Conservation (phyloP, 2,888 invertebrate genomes). For the Alentia gelatinosa region DNA sequence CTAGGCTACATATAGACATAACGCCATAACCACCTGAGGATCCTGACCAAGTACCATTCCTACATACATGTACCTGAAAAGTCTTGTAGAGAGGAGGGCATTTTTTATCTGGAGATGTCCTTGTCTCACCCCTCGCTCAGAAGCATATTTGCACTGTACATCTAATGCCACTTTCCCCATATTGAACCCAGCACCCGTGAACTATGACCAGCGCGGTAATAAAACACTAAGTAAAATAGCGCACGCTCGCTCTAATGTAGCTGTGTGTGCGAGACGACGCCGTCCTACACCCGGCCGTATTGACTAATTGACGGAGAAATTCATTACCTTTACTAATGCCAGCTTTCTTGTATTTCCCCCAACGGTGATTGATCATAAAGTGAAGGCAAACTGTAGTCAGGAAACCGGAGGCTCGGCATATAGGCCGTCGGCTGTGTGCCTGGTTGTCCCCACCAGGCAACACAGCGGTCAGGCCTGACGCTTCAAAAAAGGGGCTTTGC, state of each 20-base stretch:
- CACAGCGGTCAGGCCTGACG: background rate
- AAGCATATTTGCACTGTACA: background rate
- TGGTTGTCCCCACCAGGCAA: background rate
- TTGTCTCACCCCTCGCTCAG: too few relatives aligned
- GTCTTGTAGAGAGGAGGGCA: too few relatives aligned
- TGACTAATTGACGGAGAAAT: background rate
- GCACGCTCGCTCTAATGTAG: background rate
- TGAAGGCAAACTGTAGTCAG: background rate
- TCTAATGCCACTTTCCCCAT: background rate
- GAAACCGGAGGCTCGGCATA: background rate
- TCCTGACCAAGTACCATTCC: too few relatives aligned
- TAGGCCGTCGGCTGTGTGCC: background rate
- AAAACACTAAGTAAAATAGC: background rate
- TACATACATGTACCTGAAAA: too few relatives aligned
- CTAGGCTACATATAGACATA: too few relatives aligned
- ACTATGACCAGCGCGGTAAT: background rate
- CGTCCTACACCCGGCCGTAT: background rate
- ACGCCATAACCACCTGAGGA: too few relatives aligned
- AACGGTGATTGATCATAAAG: conserved; percentile 20
- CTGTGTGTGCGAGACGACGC: background rate
- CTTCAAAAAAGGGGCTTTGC: background rate
- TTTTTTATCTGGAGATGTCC: too few relatives aligned
- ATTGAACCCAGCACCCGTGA: background rate
- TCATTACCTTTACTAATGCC: background rate
- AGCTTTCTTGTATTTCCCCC: background rate